Evolutionary conservation across 2,888 invertebrate species (phyloP).

Genomic region (Criorhina ranunculi): DNA sequence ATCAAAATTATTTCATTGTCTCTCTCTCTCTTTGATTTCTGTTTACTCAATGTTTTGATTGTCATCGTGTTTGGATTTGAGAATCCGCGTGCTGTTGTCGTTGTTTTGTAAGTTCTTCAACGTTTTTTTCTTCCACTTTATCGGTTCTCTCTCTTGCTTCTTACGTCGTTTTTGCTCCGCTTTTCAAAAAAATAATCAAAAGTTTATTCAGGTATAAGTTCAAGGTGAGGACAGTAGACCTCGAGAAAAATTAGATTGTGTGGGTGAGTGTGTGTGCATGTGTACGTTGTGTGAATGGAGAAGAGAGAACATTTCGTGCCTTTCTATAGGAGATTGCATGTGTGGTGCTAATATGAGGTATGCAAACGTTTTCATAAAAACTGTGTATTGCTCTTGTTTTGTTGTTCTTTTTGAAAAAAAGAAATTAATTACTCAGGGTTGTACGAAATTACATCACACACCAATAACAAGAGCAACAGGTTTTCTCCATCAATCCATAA

Average conservation of each 20-base stretch:
- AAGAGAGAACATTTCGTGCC: background rate
- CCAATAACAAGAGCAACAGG: conserved; percentile 29
- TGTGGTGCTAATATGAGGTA: background rate
- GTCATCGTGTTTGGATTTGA: conserved; percentile 48
- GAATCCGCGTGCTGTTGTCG: conserved; percentile 15
- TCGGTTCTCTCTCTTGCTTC: background rate
- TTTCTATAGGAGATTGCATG: background rate
- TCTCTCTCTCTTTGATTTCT: conserved; percentile 42
- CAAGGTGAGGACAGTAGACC: conserved; percentile 59
- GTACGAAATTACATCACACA: conserved; percentile 39
- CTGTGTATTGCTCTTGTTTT: background rate
- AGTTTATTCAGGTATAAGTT: conserved; percentile 72
- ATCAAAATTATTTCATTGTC: conserved; percentile 37
- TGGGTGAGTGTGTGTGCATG: background rate
- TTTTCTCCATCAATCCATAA: background rate
- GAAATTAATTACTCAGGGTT: conserved; percentile 34
- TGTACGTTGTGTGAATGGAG: background rate
- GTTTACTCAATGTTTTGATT: conserved; percentile 59
- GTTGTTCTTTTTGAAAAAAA: background rate
- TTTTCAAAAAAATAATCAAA: conserved; percentile 64
- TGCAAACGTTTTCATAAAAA: conserved; percentile 1
- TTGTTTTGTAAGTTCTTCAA: conserved; percentile 21
- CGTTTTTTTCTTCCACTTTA: background rate
- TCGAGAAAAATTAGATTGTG: conserved; percentile 15
- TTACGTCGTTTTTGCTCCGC: conserved; percentile 36